Percentiles rank a stretch among this genome's conserved stretches.
These are phyloP conservation scores for Spodoptera frugiperda DNA, from an alignment of 1,140 invertebrate genomes.

Conservation along the genomic window DNA sequence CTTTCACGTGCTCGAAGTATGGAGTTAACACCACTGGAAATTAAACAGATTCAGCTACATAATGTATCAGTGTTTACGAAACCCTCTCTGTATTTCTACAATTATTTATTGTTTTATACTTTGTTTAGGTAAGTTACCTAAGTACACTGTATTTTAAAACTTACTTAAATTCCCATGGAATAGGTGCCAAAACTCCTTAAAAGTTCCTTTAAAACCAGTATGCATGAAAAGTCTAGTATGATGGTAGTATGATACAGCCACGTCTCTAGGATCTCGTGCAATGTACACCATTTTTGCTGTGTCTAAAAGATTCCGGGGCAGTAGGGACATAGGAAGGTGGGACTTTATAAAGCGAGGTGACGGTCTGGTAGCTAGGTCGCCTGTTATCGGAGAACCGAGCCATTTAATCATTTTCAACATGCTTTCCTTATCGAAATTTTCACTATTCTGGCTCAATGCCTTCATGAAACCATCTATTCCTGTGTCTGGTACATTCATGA, in stretches of 20 bases:
- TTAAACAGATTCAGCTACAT: too few species aligned
- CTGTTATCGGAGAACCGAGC: not conserved
- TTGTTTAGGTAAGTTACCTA: too few species aligned
- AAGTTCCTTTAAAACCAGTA: constrained; percentile 5
- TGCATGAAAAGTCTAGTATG: not conserved
- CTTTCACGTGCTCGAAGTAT: constrained; percentile 89
- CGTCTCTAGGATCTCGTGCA: constrained; percentile 89
- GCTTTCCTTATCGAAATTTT: not conserved
- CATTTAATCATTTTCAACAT: not conserved
- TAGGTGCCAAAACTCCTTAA: constrained; percentile 41
- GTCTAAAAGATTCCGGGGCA: constrained; percentile 70
- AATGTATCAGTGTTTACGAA: too few species aligned
- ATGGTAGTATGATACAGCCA: constrained; percentile 32
- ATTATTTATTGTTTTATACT: too few species aligned
- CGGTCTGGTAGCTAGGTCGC: not conserved
- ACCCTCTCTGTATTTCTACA: too few species aligned
- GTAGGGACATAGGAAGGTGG: constrained; percentile 73
- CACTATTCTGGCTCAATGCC: not conserved
- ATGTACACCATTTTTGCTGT: constrained; percentile 90
- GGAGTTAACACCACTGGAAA: constrained; percentile 88
- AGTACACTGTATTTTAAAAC: too few species aligned
- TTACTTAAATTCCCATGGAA: constrained; percentile 29
- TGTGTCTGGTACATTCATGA: too few species aligned
- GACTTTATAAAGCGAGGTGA: constrained; percentile 40
- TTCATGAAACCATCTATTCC: too few species aligned